Evolutionary conservation across 2,888 invertebrate genomes (phyloP).

Genomic region (Microctonus aethiopoides): DNA sequence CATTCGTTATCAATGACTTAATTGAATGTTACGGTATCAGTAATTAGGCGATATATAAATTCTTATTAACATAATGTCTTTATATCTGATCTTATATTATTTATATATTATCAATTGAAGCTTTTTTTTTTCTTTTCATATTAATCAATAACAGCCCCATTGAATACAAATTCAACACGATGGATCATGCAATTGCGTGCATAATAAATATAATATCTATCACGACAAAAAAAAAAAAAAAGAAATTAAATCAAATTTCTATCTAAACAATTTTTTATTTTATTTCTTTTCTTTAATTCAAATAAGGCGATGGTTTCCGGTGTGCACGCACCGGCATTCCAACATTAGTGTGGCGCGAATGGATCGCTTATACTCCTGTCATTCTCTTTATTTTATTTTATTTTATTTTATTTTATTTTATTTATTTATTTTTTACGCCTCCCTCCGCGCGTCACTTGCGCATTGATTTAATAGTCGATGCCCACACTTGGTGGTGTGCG

Average conservation of each 20-base stretch:
- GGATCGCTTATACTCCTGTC: not conserved
- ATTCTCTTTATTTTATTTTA: not conserved
- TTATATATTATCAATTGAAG: not conserved
- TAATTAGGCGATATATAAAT: not conserved
- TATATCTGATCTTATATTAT: not conserved
- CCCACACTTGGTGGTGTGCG: constrained; percentile 55
- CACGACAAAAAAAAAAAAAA: not conserved
- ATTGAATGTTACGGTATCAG: not conserved
- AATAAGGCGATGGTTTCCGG: constrained; percentile 8
- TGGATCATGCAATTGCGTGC: no score
- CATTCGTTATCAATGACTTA: not conserved
- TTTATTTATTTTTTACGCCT: not conserved
- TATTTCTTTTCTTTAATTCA: not conserved
- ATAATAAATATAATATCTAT: no score
- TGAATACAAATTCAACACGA: no score
- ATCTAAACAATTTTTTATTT: not conserved
- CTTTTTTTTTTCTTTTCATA: no score
- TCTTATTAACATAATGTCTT: not conserved
- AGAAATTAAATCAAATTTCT: not conserved
- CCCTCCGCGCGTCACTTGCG: constrained; percentile 59
- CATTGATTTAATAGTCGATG: constrained; percentile 65
- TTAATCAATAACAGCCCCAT: no score
- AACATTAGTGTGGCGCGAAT: constrained; percentile 63
- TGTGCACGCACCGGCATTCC: constrained; percentile 24
- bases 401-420: not conserved